Base-by-base conservation (phyloP, 1,140 invertebrate genomes). In the Polypedilum pembai region DNA sequence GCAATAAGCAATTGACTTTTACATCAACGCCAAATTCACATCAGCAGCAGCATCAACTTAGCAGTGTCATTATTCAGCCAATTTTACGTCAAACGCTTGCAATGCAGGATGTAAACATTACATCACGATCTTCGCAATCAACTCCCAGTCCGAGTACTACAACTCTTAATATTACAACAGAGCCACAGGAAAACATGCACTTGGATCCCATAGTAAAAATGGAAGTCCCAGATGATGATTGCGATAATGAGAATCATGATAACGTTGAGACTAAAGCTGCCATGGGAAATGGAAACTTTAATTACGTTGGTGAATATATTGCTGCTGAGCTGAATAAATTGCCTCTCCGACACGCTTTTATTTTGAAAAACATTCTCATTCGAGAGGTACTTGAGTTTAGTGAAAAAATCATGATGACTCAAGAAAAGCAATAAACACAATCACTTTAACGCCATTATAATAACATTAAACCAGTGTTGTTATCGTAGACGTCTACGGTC, bases 131-230 rank as follows among this genome's bases (percentile, higher is more conserved):
- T 18, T 69, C 65, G 12, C 65, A 69, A 69, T 69, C 65, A 69
- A 69, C 65, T 18, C 65, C 65, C n/a, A 69, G 65, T 21, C 65
- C 65, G 8, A 69, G 17, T 18, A 69, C 65, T 10, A 69, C 65
- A n/a, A 69, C 65, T 18, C n/a, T 18, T 21, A 69, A 69, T 21
- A 69, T 21, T 12, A 69, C 65, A 7, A 21, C 65, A 18, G 65
- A 69, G 18, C n/a, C 20, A 8, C n/a, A 20, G 3, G 65, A 69
- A 5, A 69, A 21, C 18, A n/a, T 56, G 15, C 65, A 69, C 8
- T 69, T 69, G 17, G 17, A 69, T 69, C 65, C 65, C n/a, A 69
- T 69, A 18, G 17, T 69, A 10, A 69, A 69, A 69, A 69, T 69
- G 65, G 65, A 69, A 69, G 65, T 69, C 18, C 15, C 65, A 20